These are phyloP conservation scores for Drosophila mauritiana DNA, from an alignment of 1,140 invertebrate genomes.

Conservation along the genomic window DNA sequence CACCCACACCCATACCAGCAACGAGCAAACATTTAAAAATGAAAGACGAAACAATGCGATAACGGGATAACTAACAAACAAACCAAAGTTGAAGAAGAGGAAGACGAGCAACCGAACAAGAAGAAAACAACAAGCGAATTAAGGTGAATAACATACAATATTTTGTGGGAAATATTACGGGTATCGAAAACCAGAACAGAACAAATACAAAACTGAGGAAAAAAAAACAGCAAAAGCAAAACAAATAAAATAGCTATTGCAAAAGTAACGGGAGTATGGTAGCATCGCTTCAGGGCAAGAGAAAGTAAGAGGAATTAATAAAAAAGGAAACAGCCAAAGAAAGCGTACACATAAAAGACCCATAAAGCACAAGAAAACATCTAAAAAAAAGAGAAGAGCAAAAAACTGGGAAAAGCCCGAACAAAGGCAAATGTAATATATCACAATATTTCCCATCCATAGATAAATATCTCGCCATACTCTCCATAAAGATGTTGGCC, in stretches of 20 bases:
- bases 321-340: conserved; percentile 14
- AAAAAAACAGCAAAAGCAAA: background rate
- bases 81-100: conserved; percentile 32
- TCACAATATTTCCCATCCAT: conserved; percentile 41
- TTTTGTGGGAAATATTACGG: conserved; percentile 6
- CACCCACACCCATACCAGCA: conserved; percentile 4
- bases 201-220: background rate
- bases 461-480: conserved; percentile 36
- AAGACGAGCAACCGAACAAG: conserved; percentile 1
- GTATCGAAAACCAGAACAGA: background rate
- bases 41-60: conserved; percentile 70
- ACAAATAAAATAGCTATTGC: conserved; percentile 11
- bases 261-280: conserved; percentile 19
- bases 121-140: conserved; percentile 22
- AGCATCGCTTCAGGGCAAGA: conserved; percentile 22
- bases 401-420: conserved; percentile 12
- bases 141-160: conserved; percentile 34
- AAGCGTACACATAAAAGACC: conserved; percentile 52
- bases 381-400: conserved; percentile 10
- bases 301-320: conserved; percentile 24
- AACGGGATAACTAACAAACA: conserved; percentile 44
- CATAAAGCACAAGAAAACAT: conserved; percentile 15
- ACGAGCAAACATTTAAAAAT: conserved; percentile 46
- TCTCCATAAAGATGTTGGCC: conserved; percentile 34
- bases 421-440: conserved; percentile 38